Evolutionary conservation across 92 coral and sea anemone species (phyloP).

Genomic region (Ricordea florida): DNA sequence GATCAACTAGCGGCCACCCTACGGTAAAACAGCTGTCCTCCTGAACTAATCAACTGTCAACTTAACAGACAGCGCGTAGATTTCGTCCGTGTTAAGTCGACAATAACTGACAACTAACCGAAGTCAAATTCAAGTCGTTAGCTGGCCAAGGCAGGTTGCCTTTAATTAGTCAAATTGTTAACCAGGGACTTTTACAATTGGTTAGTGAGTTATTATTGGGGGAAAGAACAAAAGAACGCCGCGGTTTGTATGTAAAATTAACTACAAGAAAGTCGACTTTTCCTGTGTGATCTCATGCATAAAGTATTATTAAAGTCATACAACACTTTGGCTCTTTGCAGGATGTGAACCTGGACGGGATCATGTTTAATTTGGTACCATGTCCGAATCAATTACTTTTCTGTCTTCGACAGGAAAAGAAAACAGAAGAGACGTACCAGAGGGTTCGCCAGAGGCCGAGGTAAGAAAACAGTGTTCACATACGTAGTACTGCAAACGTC

Average conservation of each 20-base stretch:
- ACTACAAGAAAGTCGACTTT: constrained; percentile 20
- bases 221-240: constrained; percentile 28
- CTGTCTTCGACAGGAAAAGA: constrained; percentile 67
- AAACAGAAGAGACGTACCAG: constrained; percentile 35
- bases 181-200: constrained; percentile 27
- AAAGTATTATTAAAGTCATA: constrained; percentile 50
- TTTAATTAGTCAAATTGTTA: constrained; percentile 2
- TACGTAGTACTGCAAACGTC: background rate
- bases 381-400: constrained; percentile 69
- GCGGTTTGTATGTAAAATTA: constrained; percentile 44
- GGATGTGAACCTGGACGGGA: constrained; percentile 47
- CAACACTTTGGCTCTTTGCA: constrained; percentile 20
- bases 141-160: constrained; percentile 2
- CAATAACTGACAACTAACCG: too few relatives aligned
- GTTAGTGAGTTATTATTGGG: constrained; percentile 50
- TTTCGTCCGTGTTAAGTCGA: too few relatives aligned
- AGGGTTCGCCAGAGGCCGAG: constrained; percentile 50
- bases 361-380: constrained; percentile 26
- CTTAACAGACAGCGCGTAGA: too few relatives aligned
- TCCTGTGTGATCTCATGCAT: constrained; percentile 46
- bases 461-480: constrained; percentile 18
- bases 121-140: too few relatives aligned
- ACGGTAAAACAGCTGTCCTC: too few relatives aligned
- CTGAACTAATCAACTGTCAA: too few relatives aligned
- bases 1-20: too few relatives aligned